Conservation (phyloP, 2,888 invertebrate species). For the Pseudococcus viburni region DNA sequence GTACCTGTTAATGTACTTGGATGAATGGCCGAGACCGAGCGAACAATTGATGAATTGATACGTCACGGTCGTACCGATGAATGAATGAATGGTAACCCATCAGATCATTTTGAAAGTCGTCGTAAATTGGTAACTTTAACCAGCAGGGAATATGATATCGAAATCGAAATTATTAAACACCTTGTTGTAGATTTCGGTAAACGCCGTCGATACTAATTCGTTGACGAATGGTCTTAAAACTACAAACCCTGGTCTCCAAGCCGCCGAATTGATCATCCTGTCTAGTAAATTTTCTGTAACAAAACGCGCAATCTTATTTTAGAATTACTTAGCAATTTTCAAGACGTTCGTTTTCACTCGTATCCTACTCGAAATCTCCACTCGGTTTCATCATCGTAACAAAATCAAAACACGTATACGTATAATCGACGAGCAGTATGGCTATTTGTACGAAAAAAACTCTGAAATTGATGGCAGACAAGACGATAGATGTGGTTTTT, state of each 20-base stretch:
- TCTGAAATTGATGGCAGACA: background rate
- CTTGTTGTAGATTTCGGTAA: slow-evolving; percentile 85
- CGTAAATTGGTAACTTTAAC: slow-evolving; percentile 39
- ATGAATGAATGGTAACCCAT: background rate
- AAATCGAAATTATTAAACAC: slow-evolving; percentile 83
- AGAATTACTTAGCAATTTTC: background rate
- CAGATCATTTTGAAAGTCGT: slow-evolving; percentile 32
- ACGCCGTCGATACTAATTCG: slow-evolving; percentile 86
- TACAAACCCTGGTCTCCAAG: slow-evolving; percentile 86
- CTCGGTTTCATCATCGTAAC: background rate
- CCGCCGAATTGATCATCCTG: slow-evolving; percentile 80
- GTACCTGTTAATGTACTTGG: background rate
- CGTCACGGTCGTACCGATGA: background rate
- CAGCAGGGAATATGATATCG: slow-evolving; percentile 71
- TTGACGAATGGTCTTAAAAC: slow-evolving; percentile 84
- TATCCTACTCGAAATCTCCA: background rate
- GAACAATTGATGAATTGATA: background rate
- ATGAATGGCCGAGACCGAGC: background rate
- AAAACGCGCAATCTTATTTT: background rate
- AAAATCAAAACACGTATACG: background rate
- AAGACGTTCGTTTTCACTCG: background rate
- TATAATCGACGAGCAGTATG: slow-evolving; percentile 3
- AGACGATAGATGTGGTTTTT: slow-evolving; percentile 32
- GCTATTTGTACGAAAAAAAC: slow-evolving; percentile 24
- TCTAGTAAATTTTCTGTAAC: slow-evolving; percentile 74